Evolutionary conservation across 1,140 invertebrate genomes (phyloP), one percentile per base, ranked within the genome.

Genomic region (Plectrocnemia conspersa): DNA sequence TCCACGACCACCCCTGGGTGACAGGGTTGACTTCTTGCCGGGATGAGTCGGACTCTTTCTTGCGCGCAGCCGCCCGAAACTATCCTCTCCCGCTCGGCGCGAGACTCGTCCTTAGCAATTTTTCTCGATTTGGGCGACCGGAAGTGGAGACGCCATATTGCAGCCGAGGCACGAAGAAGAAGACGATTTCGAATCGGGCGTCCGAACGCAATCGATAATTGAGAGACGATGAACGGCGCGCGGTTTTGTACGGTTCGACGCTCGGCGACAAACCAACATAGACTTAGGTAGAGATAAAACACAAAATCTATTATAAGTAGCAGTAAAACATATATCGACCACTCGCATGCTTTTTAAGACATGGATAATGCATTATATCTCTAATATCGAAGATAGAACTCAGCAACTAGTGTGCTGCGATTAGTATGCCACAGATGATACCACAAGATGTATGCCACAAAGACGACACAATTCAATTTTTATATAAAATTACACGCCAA

Each of bases 71-170:
- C 35, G 11, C 38, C 18, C 40, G 24, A 24, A 24, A 47, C 21
- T 13, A 19, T 22, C 6, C 6, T 18, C 25, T 23, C 7, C 21
- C 21, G 15, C 21, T 15, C 42, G 5, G 2, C 7, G 25, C 22
- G 42, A 47, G 29, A 47, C 45, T 44, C 53, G 48, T 56, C 53
- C 54, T 45, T 50, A 35, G 54, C 54, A 56, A 60, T 60, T 60
- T 60, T 60, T 60, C 48, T 49, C 49, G 58, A 60, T 60, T 60
- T 60, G 53, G 49, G 58, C 25, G 32, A 56, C 23, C 24, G 13
- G 47, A 50, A 50, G 47, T 32, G 13, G 32, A 35, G 47, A 50
- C 38, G 54, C 46, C 35, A 48, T 55, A 42, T 35, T 50, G 54
- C 44, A 56, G n/a, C n/a, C n/a, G n/a, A n/a, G n/a, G n/a, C n/a